Conservation (phyloP, 2,113 vertebrate genomes). For the Arenaria interpres region DNA sequence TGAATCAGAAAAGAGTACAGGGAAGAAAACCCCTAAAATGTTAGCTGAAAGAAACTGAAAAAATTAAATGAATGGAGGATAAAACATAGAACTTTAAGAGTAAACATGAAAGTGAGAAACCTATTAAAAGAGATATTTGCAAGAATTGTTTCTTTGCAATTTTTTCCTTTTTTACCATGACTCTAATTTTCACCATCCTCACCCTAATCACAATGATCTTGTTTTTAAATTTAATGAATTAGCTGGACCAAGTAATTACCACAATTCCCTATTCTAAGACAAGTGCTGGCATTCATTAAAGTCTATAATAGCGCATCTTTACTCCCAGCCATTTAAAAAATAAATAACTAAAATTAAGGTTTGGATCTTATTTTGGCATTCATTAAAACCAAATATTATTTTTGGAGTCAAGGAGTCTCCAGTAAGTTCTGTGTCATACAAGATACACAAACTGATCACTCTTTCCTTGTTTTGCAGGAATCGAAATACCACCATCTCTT, state of each 20-base stretch:
- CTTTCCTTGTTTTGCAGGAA: constrained; percentile 72
- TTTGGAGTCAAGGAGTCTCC: not conserved
- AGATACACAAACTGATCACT: not conserved
- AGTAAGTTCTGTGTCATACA: not conserved
- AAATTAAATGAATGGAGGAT: not conserved
- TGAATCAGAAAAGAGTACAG: not conserved
- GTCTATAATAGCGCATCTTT: not conserved
- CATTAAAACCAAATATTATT: not conserved
- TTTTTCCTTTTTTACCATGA: not conserved
- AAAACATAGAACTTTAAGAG: not conserved
- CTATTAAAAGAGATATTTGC: not conserved
- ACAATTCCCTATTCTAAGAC: not conserved
- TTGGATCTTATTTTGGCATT: not conserved
- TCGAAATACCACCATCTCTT: not conserved
- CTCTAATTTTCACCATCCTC: not conserved
- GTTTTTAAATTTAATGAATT: not conserved
- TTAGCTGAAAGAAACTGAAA: not conserved
- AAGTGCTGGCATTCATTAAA: not conserved
- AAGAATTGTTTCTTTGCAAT: not conserved
- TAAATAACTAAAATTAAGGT: constrained; percentile 1
- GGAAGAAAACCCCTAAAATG: not conserved
- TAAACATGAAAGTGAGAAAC: not conserved
- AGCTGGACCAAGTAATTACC: not conserved
- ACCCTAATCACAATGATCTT: not conserved
- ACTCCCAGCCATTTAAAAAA: not conserved